These are phyloP conservation scores for Tubulanus polymorphus DNA, from an alignment of 2,888 invertebrate species.

Conservation along the genomic window DNA sequence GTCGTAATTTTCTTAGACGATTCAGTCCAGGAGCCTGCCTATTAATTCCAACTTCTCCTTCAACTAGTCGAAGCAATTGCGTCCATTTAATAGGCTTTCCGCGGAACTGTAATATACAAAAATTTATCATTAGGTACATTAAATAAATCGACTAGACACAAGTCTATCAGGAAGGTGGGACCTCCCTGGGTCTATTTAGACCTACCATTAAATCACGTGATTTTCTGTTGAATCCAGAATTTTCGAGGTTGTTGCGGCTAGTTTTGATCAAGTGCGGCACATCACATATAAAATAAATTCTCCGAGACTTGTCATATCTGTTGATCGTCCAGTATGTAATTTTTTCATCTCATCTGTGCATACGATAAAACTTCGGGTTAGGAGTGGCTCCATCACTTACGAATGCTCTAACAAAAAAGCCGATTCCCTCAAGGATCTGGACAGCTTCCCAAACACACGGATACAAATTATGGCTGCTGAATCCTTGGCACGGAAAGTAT, in stretches of 20 bases:
- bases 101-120: too few relatives aligned
- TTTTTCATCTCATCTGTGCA: conserved; percentile 5
- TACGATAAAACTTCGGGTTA: conserved; percentile 18
- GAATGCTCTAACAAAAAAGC: conserved; percentile 15
- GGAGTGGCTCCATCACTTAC: conserved; percentile 23
- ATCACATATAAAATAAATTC: background rate
- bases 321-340: background rate
- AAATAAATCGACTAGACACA: too few relatives aligned
- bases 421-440: conserved; percentile 10
- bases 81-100: too few relatives aligned
- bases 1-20: too few relatives aligned
- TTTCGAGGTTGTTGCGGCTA: background rate
- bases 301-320: background rate
- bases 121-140: too few relatives aligned
- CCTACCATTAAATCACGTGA: background rate
- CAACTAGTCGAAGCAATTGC: too few relatives aligned
- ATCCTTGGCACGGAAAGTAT: background rate
- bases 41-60: too few relatives aligned
- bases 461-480: conserved; percentile 15
- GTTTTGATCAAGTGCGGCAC: background rate
- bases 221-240: background rate
- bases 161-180: too few relatives aligned
- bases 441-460: conserved; percentile 22
- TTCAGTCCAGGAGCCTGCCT: too few relatives aligned
- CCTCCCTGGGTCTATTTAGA: too few relatives aligned